Evolutionary conservation across 37 sponge, comb jelly and placozoan species (phyloP).

Genomic region (Haliclona indistincta): DNA sequence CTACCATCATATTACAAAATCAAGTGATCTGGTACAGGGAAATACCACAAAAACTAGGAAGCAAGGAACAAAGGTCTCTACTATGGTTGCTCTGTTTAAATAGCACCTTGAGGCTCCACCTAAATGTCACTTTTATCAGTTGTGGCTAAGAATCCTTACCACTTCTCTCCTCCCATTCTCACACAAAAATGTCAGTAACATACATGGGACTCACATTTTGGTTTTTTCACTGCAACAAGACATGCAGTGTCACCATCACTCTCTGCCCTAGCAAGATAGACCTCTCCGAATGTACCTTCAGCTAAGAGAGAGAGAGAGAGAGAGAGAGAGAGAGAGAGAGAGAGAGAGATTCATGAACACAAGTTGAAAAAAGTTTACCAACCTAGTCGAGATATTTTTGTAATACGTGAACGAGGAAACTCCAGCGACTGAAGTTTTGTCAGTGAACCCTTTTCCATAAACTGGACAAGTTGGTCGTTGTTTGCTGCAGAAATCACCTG

Average conservation of each 20-base stretch:
- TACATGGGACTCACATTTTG: conserved; percentile 27
- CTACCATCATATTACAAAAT: too few relatives aligned
- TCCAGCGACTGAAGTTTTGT: conserved; percentile 24
- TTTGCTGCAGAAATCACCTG: neutral
- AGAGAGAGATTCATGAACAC: neutral
- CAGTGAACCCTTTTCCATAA: neutral
- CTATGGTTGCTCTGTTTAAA: too few relatives aligned
- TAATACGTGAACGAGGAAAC: conserved; percentile 39
- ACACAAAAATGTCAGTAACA: too few relatives aligned
- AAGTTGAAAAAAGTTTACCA: neutral
- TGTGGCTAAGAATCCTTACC: too few relatives aligned
- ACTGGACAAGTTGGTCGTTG: neutral
- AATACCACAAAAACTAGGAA: too few relatives aligned
- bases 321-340: neutral
- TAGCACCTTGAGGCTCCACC: too few relatives aligned
- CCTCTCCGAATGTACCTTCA: conserved; percentile 66
- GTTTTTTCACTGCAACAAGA: conserved; percentile 66
- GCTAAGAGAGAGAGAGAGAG: conserved; percentile 13
- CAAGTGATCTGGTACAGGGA: too few relatives aligned
- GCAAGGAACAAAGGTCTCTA: too few relatives aligned
- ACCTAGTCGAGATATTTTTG: conserved; percentile 21
- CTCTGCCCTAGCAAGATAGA: conserved; percentile 56
- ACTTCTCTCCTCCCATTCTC: too few relatives aligned
- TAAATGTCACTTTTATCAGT: too few relatives aligned
- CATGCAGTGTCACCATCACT: conserved; percentile 41